Conservation (phyloP, 2,113 vertebrate genomes). For the Apteryx owenii region DNA sequence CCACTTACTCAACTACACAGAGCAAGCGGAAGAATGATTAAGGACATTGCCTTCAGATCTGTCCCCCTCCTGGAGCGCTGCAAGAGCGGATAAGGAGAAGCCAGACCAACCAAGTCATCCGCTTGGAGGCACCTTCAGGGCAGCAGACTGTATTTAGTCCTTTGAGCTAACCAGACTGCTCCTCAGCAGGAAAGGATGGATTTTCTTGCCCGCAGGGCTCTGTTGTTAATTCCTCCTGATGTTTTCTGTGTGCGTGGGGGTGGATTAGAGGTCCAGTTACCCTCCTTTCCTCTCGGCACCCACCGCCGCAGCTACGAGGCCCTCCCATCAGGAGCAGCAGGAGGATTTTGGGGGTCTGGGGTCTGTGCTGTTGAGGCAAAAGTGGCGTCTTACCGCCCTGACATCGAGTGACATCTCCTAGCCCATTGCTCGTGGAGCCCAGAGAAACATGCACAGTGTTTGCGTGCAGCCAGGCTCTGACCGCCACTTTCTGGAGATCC, state of each 20-base stretch:
- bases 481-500: neutral
- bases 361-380: neutral
- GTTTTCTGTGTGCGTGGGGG: rapidly evolving
- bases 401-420: neutral
- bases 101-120: neutral
- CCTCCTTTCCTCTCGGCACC: neutral
- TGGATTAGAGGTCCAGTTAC: too few species aligned
- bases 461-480: neutral
- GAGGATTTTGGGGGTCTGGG: neutral
- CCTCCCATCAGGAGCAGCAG: neutral
- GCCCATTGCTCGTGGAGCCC: neutral
- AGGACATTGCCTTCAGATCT: neutral
- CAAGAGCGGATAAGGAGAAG: neutral
- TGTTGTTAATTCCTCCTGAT: neutral
- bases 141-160: neutral
- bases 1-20: neutral
- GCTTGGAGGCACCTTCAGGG: neutral
- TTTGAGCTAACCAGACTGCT: neutral
- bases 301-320: neutral
- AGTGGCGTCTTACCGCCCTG: neutral
- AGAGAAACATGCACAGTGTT: neutral
- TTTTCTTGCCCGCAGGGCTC: neutral
- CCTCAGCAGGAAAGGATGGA: neutral
- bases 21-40: neutral
- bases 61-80: neutral